Evolutionary conservation across 2,113 vertebrate genomes (phyloP).

Genomic region (Periophthalmus modestus): DNA sequence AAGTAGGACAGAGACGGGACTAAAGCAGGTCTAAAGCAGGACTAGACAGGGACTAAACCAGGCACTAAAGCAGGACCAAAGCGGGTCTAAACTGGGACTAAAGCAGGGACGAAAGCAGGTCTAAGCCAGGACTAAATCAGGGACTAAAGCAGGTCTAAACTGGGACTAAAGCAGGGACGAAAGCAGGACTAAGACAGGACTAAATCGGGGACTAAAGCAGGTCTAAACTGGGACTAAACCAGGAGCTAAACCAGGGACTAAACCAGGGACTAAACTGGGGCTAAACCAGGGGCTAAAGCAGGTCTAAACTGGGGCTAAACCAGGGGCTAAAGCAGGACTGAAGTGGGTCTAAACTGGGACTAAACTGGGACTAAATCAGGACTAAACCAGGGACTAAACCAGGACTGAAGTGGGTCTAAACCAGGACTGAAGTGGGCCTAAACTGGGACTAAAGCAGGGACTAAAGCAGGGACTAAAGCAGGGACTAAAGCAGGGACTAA

Average conservation of each 20-base stretch:
- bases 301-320: too few species aligned
- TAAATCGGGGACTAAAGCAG: too few species aligned
- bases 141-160: neutral
- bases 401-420: neutral
- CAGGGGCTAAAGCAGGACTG: too few species aligned
- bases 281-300: too few species aligned
- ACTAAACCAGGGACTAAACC: neutral
- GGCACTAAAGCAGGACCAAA: too few species aligned
- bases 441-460: neutral
- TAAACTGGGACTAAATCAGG: neutral
- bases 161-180: neutral
- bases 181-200: too few species aligned
- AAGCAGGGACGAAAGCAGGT: neutral
- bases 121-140: neutral
- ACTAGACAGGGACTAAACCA: neutral
- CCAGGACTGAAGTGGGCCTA: neutral
- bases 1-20: neutral
- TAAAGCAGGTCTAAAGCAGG: neutral
- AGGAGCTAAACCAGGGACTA: neutral
- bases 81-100: too few species aligned
- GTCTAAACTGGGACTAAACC: neutral
- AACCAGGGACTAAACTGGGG: too few species aligned
- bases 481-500: neutral
- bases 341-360: neutral
- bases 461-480: neutral